These are phyloP conservation scores for Stramonita haemastoma DNA, from an alignment of 2,888 invertebrate genomes.

Conservation along the genomic window DNA sequence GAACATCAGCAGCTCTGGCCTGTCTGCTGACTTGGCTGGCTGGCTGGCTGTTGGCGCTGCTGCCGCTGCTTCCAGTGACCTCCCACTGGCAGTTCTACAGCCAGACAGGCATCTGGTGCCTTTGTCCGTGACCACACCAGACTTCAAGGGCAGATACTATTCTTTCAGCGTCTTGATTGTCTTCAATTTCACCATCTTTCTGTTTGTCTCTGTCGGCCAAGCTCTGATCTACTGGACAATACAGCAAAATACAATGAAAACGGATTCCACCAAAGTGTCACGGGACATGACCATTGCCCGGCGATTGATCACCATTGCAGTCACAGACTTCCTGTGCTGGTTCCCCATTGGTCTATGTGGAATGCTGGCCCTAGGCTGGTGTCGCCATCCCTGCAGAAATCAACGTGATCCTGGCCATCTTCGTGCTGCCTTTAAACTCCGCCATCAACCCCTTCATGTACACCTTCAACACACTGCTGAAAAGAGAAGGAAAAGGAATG, in stretches of 20 bases:
- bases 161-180: not conserved
- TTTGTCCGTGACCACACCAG: not conserved
- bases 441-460: conserved; percentile 9
- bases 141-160: not conserved
- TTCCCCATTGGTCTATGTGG: conserved; percentile 19
- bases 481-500: not conserved
- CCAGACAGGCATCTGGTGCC: conserved; percentile 7
- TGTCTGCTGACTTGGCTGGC: not conserved
- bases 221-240: conserved; percentile 3
- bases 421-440: not conserved
- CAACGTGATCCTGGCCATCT: not conserved
- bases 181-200: not conserved
- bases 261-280: not conserved
- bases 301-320: not conserved
- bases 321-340: conserved; percentile 25
- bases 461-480: not conserved
- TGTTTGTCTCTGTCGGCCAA: not conserved
- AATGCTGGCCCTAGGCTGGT: not conserved
- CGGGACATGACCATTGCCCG: conserved; percentile 16
- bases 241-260: conserved; percentile 5
- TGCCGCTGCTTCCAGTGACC: not conserved
- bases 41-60: not conserved
- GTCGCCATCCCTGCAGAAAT: not conserved
- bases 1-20: not conserved
- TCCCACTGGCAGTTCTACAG: conserved; percentile 17